Base-by-base conservation (phyloP, 2,888 invertebrate genomes). In the Balanococcus diminutus region DNA sequence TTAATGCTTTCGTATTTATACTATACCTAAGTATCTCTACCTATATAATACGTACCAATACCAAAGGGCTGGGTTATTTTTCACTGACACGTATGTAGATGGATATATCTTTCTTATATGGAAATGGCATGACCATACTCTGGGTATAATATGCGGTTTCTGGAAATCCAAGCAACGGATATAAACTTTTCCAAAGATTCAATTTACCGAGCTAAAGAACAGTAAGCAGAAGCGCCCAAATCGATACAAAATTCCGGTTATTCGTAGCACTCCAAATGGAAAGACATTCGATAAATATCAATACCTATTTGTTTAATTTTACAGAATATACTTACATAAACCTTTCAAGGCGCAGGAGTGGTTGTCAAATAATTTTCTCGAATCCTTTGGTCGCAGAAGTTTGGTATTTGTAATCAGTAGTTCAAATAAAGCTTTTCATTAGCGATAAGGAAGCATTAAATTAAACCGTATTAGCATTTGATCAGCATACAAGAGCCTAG, bases 331-430 rank as follows among this genome's bases (percentile, higher is more conserved):
- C 56, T 14, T 16, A 22, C 56, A 56, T 56, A 56, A 56, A 56
- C 56, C 22, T 6, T 36, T 56, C 9, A 9, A 8, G 8, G 9
- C 5, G 36, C 32, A 16, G 75, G 75, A 79, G 75, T 79, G 75
- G 32, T 79, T 36, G 75, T 79, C 75, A 79, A 79, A 79, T 36
- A 79, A 36, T 79, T 79, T n/a, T 79, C 22, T 22, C 32, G 9
- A 79, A 79, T 36, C n/a, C n/a, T 32, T 36, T 36, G 19, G 19
- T 22, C 36, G 19, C 1, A 79, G 9, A 32, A 72, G 72, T 25
- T 31, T 79, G 75, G 75, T 79, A 79, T 79, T 79, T 79, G n/a
- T 67, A 31, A 67, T 67, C 67, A 79, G 36, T 79, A 79, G 36
- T 79, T 79, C 36, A 79, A 79, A 79, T 31, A 67, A 28, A 79